Conservation (phyloP, 2,797 vertebrate species). For the Anguilla pacifica region DNA sequence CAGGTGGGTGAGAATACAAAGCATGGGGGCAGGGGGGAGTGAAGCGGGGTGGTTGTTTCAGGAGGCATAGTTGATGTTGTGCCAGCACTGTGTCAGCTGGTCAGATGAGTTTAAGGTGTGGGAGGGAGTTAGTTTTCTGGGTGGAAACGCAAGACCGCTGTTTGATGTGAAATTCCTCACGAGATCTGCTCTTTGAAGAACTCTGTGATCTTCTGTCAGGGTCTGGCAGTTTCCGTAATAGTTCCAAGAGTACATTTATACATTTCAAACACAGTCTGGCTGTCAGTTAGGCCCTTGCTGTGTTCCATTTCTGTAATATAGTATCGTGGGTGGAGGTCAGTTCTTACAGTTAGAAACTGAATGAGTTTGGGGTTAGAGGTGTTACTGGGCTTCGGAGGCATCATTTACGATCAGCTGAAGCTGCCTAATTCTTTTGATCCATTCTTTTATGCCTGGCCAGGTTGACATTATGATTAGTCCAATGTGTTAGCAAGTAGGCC, state of each 20-base stretch:
- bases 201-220: not conserved
- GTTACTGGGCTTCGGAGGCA: not conserved
- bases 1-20: conserved; percentile 6
- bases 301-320: not conserved
- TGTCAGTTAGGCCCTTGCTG: not conserved
- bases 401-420: not conserved
- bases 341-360: not conserved
- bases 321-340: not conserved
- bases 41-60: not conserved
- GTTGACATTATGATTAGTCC: not conserved
- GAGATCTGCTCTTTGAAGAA: not conserved
- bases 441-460: not conserved
- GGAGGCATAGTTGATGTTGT: not conserved
- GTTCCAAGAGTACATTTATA: not conserved
- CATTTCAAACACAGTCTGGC: not conserved
- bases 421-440: not conserved
- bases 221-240: not conserved
- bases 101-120: not conserved
- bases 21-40: not conserved
- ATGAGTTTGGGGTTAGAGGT: not conserved
- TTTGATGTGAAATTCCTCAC: not conserved
- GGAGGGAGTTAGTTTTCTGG: not conserved
- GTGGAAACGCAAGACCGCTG: not conserved
- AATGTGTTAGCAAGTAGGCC: not conserved
- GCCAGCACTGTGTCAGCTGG: not conserved